Base-by-base conservation (phyloP, 2,888 invertebrate species). In the Diloba caeruleocephala region DNA sequence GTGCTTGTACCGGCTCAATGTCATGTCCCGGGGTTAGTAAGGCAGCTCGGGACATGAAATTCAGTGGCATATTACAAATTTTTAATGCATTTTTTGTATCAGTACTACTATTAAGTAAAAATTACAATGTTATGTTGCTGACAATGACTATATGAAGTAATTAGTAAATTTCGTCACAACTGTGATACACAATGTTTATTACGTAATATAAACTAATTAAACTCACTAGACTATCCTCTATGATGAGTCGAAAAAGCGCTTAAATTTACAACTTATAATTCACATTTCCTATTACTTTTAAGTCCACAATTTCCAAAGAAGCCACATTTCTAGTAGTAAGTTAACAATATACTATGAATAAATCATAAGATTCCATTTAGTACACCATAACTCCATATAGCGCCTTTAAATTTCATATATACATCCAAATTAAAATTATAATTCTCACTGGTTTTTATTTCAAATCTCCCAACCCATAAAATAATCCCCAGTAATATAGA, bases 271-370 rank as follows among this genome's bases (percentile, higher is more conserved):
- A 60, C 57, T 15, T 57, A 62, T 51, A 70, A 58, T 63, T 60
- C 71, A 73, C 70, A 61, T 70, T 63, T 46, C 41, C 53, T 69
- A 70, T 53, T 57, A 51, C 15, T 31, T 12, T 65, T 67, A 62
- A 72, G 66, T 68, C 66, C 62, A 74, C 43, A 15, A 21, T 39
- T 38, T 19, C 32, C 23, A 8, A 14, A 31, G n/a, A 15, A 38
- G 19, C 32, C 37, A 58, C 42, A 38, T 7, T 6, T 19, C 33
- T 39, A 46, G 43, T 62, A 46, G 67, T 60, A 66, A 66, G 42
- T 32, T 66, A 41, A n/a, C 0, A 10, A n/a, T 2, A 13, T 19
- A 31, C 31, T 32, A 43, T 25, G 43, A 46, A n/a, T n/a, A n/a
- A n/a, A n/a, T n/a, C n/a, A n/a, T n/a, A n/a, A n/a, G n/a, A n/a